Conservation (phyloP, 2,113 vertebrate genomes). For the Orcinus orca region DNA sequence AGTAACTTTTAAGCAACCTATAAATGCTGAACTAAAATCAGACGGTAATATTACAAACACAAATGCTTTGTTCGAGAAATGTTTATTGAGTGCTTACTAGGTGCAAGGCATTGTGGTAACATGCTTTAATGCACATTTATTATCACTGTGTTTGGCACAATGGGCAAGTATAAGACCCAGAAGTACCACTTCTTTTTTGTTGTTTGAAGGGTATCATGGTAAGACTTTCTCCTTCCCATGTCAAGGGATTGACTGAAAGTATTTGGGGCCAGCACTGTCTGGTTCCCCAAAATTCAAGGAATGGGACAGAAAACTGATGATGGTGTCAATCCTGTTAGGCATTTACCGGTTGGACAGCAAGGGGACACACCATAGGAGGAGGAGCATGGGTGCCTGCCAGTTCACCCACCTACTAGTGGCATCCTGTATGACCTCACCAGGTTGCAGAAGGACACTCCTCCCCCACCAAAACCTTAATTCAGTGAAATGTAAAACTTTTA, state of each 20-base stretch:
- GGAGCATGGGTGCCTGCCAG: background rate
- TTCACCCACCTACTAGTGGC: background rate
- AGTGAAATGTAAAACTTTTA: background rate
- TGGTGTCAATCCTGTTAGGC: background rate
- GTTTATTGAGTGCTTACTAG: background rate
- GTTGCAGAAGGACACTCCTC: background rate
- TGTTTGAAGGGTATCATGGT: background rate
- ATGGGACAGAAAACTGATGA: background rate
- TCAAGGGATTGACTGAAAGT: background rate
- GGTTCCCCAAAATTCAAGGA: background rate
- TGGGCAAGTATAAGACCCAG: background rate
- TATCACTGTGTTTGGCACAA: background rate
- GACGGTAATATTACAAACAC: background rate
- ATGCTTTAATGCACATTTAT: background rate
- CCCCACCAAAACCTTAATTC: background rate
- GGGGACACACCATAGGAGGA: too few relatives aligned
- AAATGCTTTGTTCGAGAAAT: background rate
- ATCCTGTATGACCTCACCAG: background rate
- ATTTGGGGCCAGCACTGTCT: background rate
- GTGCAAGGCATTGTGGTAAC: background rate
- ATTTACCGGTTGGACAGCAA: background rate
- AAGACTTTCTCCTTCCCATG: background rate
- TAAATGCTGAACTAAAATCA: background rate
- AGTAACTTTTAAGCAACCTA: background rate
- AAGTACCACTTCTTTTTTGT: background rate